A percentile compares a stretch with the other conserved stretches of the same genome.
Evolutionary conservation across 2,797 vertebrate genomes (phyloP).

Genomic region (Meriones psammophilus): DNA sequence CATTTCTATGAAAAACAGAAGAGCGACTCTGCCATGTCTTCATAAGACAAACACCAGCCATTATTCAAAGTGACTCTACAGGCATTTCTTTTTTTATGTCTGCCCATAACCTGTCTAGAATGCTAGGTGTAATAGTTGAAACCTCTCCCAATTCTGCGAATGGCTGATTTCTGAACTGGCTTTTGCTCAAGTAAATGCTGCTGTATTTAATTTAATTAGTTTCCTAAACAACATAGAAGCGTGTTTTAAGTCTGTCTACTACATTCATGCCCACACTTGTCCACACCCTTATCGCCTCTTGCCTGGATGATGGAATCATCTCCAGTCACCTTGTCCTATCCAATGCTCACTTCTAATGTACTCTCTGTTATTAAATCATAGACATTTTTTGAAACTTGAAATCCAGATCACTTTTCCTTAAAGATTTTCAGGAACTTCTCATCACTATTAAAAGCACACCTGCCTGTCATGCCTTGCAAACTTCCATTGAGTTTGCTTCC

Average conservation of each 20-base stretch:
- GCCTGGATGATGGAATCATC: background rate
- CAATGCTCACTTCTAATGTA: background rate
- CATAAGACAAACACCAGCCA: background rate
- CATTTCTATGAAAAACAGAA: background rate
- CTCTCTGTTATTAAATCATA: background rate
- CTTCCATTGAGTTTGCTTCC: background rate
- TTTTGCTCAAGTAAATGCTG: background rate
- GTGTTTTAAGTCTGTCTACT: background rate
- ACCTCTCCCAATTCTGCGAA: background rate
- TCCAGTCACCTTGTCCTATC: background rate
- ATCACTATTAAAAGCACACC: background rate
- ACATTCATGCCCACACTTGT: background rate
- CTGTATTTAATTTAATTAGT: background rate
- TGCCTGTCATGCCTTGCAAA: background rate
- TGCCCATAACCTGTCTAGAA: background rate
- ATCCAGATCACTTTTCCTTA: background rate
- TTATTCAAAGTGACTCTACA: background rate
- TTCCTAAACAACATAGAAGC: background rate
- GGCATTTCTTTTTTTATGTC: too few species aligned
- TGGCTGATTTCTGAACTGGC: background rate
- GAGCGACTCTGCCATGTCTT: too few species aligned
- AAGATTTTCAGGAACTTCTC: background rate
- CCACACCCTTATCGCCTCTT: background rate
- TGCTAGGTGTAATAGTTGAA: background rate
- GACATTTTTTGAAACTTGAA: constrained; percentile 15